Base-by-base conservation (phyloP, 1,140 invertebrate species). In the Lordiphosa clarofinis region DNA sequence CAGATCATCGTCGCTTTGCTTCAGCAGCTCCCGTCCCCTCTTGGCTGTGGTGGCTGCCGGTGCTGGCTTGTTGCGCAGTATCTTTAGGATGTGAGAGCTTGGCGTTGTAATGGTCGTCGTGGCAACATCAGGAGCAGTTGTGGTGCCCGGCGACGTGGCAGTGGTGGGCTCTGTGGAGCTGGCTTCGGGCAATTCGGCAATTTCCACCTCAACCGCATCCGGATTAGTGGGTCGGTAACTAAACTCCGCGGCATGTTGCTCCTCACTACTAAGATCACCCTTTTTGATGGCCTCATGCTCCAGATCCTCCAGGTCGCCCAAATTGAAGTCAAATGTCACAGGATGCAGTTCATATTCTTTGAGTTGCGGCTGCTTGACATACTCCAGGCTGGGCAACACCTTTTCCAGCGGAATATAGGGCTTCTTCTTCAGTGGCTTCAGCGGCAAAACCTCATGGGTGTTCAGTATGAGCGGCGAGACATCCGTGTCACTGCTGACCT, bases 241-340 rank as follows among this genome's bases (percentile, higher is more conserved):
- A 1, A 84, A 49, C 0, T 66, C 59, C 7, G 42, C 31, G 3
- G 67, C 57, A 33, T 75, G 71, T 12, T 84, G 67, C 13, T 78
- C 74, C 42, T 73, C 62, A 12, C 63, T 76, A 48, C 38, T 75
- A 0, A 75, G 63, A 37, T 87, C 84, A 2, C 73, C 84, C 56
- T 79, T 84, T n/a, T 86, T 76, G 44, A 86, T 86, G 7, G 74
- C 55, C 59, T 86, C 81, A 12, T 84, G 78, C 50, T 87, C 75
- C 12, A 88, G 49, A 60, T 88, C 87, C 57, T 88, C 87, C 1
- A 88, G 59, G 46, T 88, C 87, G 3, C 86, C 86, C 37, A 88
- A 47, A 56, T 88, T 88, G 5, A 88, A 88, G 46, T 88, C 87
- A 13, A 88, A 88, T 9, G 87, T 87, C 0, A 88, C 87, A 4